These are phyloP conservation scores for Leptodactylus fallax DNA, from an alignment of 2,797 vertebrate species.

Conservation along the genomic window DNA sequence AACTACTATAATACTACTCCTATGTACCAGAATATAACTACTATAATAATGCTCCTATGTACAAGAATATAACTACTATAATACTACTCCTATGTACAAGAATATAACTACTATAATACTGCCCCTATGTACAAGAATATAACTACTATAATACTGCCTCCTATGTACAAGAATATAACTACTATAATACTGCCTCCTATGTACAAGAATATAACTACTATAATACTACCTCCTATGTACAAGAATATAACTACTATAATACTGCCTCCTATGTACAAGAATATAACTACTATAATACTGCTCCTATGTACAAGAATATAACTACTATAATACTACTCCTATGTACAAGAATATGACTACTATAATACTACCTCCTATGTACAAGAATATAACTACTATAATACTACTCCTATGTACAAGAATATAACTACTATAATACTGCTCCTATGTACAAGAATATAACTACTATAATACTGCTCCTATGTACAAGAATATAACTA, in stretches of 20 bases:
- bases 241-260: slow-evolving; percentile 12
- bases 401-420: too few species aligned
- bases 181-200: slow-evolving; percentile 1
- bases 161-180: not conserved
- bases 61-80: slow-evolving; percentile 1
- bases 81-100: not conserved
- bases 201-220: not conserved
- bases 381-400: too few species aligned
- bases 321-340: slow-evolving; percentile 11
- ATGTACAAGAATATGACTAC: not conserved
- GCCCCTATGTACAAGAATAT: slow-evolving; percentile 4
- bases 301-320: not conserved
- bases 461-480: too few species aligned
- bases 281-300: not conserved
- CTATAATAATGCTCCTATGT: not conserved
- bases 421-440: too few species aligned
- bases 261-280: not conserved
- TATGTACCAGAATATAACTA: slow-evolving; percentile 3
- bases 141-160: not conserved
- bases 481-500: too few species aligned
- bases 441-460: too few species aligned
- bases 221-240: not conserved
- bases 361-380: not conserved
- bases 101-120: slow-evolving; percentile 15
- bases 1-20: not conserved